A percentile compares a stretch with the other conserved stretches of the same genome.
Conservation (phyloP, 1,140 invertebrate species). For the Bombus confusus region DNA sequence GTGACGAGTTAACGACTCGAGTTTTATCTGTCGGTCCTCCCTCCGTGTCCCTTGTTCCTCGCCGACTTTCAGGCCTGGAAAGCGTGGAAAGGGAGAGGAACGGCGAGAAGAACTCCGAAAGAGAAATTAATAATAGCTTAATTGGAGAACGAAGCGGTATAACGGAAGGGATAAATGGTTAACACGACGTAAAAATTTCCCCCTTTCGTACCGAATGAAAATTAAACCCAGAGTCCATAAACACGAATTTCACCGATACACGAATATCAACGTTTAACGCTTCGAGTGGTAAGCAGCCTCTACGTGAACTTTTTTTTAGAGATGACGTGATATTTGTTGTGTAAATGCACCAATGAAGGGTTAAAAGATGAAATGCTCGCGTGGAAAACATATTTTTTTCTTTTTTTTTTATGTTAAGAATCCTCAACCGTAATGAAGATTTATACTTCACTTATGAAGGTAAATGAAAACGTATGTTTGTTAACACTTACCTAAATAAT, state of each 20-base stretch:
- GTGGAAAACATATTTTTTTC: no score
- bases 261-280: neutral
- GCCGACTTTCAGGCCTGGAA: conserved; percentile 29
- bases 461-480: neutral
- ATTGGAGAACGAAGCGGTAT: neutral
- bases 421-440: neutral
- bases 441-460: neutral
- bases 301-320: neutral
- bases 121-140: conserved; percentile 48
- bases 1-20: conserved; percentile 80
- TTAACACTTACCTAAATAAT: neutral
- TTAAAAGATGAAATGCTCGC: no score
- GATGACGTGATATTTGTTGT: neutral
- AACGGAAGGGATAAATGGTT: conserved; percentile 12
- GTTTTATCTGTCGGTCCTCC: conserved; percentile 71
- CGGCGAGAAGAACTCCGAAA: conserved; percentile 19
- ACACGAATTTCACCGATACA: neutral
- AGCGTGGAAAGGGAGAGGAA: conserved; percentile 32
- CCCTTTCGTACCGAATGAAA: neutral
- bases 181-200: neutral
- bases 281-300: neutral
- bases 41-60: conserved; percentile 49
- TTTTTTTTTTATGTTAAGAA: no score
- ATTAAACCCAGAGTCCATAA: neutral
- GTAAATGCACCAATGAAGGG: neutral